These are phyloP conservation scores for Sepiola atlantica DNA, from an alignment of 2,888 invertebrate species.

Conservation along the genomic window DNA sequence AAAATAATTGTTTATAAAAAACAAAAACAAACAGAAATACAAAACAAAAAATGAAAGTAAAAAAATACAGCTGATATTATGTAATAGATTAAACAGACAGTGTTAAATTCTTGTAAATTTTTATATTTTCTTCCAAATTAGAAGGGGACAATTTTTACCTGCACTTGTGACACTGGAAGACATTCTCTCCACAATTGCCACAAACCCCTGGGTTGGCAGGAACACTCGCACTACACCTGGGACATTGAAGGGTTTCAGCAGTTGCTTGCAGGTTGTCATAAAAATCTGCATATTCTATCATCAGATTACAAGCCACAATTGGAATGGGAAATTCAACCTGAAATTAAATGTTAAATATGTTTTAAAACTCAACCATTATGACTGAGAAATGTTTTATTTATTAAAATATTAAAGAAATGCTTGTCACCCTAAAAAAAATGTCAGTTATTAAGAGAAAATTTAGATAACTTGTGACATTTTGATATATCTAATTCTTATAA, in stretches of 20 bases:
- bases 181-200: constrained; percentile 97
- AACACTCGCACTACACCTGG: constrained; percentile 95
- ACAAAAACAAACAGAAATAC: no score
- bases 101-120: no score
- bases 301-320: constrained; percentile 96
- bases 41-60: no score
- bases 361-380: neutral
- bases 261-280: constrained; percentile 90
- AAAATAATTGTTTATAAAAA: no score
- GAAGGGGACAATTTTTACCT: constrained; percentile 77
- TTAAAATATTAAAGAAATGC: neutral
- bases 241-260: constrained; percentile 94
- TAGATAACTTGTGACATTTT: neutral
- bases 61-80: no score
- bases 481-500: neutral
- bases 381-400: neutral
- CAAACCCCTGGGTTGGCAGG: constrained; percentile 98
- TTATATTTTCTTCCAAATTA: neutral
- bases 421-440: neutral
- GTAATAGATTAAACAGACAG: no score
- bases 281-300: constrained; percentile 98
- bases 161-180: constrained; percentile 99
- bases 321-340: constrained; percentile 94
- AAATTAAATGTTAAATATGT: neutral
- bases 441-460: neutral